A percentile compares a stretch with the other conserved stretches of the same genome.
phyloP scores from a whole-genome alignment of 2,888 invertebrate genomes.

The Mechanitis mazaeus region DNA sequence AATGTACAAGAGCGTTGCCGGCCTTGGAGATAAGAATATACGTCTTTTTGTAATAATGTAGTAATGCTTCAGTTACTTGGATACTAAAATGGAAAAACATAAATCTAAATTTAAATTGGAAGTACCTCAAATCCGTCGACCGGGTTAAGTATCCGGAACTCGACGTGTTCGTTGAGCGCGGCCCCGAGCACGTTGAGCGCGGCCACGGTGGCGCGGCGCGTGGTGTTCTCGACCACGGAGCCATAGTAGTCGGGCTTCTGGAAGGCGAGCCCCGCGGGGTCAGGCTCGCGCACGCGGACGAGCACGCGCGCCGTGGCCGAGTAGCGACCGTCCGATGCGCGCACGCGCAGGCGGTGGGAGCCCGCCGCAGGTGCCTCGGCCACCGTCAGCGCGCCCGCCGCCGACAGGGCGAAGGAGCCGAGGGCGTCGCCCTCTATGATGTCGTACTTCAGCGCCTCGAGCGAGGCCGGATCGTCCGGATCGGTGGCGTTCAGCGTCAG shows the following conservation, averaged over 20 bases:
- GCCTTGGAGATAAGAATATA: too few species aligned
- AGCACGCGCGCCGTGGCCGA: conserved; percentile 79
- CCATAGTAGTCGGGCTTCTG: conserved; percentile 88
- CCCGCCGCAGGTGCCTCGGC: conserved; percentile 44
- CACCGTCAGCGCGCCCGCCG: conserved; percentile 55
- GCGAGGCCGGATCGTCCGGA: conserved; percentile 80
- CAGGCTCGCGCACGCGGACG: conserved; percentile 48
- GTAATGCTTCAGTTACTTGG: too few species aligned
- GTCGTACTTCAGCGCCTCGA: conserved; percentile 79
- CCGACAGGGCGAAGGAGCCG: conserved; percentile 83
- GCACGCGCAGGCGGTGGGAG: conserved; percentile 82
- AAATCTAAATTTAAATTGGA: too few species aligned
- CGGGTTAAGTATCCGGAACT: conserved; percentile 91
- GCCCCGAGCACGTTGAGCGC: conserved; percentile 93
- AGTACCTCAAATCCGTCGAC: conserved; percentile 85
- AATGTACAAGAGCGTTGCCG: too few species aligned
- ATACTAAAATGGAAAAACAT: too few species aligned
- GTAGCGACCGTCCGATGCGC: conserved; percentile 91
- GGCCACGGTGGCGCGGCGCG: conserved; percentile 86
- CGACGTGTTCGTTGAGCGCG: conserved; percentile 89
- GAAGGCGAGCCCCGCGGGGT: conserved; percentile 85
- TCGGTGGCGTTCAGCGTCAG: conserved; percentile 83
- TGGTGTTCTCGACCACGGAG: conserved; percentile 89
- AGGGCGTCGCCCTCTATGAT: conserved; percentile 89
- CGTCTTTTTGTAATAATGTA: too few species aligned